A percentile compares a stretch with the other conserved stretches of the same genome.
These are phyloP conservation scores for Xiphophorus couchianus DNA, from an alignment of 2,113 vertebrate genomes.

Conservation along the genomic window DNA sequence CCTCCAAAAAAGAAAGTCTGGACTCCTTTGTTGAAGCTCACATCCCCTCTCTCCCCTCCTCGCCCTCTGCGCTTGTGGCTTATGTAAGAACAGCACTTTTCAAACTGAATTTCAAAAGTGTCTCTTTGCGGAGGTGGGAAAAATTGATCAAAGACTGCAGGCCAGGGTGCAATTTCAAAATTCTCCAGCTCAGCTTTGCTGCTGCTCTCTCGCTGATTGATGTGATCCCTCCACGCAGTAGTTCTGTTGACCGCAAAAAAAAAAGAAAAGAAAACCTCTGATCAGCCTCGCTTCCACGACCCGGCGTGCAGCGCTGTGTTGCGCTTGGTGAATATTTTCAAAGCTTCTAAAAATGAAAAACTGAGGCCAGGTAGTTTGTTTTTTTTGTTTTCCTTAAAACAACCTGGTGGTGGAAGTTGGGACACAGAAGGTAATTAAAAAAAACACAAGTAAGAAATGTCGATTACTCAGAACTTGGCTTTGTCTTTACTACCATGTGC, in stretches of 20 bases:
- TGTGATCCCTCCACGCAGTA: conserved; percentile 6
- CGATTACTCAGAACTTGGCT: neutral
- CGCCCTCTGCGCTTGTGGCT: neutral
- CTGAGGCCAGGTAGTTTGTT: neutral
- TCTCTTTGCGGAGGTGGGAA: neutral
- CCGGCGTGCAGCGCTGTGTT: neutral
- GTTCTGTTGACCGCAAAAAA: neutral
- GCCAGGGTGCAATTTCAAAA: conserved; percentile 13
- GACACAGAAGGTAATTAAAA: neutral
- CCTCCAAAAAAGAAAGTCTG: neutral
- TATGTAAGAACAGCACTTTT: conserved; percentile 1
- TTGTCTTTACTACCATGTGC: neutral
- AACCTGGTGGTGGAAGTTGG: neutral
- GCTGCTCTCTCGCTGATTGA: neutral
- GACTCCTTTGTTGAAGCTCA: neutral
- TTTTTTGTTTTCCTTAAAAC: neutral
- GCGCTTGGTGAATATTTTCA: neutral
- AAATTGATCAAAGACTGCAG: conserved; percentile 18
- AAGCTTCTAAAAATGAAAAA: neutral
- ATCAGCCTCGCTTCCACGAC: neutral
- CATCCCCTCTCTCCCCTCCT: no score
- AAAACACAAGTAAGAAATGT: neutral
- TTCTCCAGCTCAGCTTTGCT: conserved; percentile 3
- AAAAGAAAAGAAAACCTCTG: conserved; percentile 4
- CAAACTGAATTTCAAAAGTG: conserved; percentile 3